These are phyloP conservation scores for Athene cunicularia DNA, from an alignment of 2,113 vertebrate genomes.

Conservation along the genomic window DNA sequence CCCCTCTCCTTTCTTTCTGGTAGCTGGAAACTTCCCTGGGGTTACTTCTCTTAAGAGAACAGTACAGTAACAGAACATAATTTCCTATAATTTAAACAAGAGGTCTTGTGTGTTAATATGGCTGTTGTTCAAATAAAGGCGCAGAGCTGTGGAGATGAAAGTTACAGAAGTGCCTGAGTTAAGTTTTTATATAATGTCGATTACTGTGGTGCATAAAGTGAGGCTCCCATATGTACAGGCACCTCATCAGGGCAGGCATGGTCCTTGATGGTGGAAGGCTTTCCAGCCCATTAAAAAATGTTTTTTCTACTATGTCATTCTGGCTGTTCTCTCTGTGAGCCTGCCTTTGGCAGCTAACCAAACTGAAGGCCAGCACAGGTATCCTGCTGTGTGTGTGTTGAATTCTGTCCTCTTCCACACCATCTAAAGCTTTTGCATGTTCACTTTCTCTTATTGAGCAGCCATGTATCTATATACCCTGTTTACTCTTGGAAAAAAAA, in stretches of 20 bases:
- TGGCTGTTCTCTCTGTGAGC: not conserved
- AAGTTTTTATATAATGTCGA: not conserved
- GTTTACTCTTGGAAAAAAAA: not conserved
- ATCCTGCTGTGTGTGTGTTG: not conserved
- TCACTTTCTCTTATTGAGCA: not conserved
- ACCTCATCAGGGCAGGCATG: not conserved
- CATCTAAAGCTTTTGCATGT: not conserved
- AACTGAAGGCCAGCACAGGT: not conserved
- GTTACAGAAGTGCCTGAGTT: not conserved
- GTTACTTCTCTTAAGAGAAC: conserved; percentile 2
- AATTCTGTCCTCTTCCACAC: not conserved
- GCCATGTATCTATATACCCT: not conserved
- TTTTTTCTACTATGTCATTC: conserved; percentile 40
- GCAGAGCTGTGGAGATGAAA: not conserved
- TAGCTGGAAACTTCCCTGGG: conserved; percentile 47
- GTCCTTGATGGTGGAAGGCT: not conserved
- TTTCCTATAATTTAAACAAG: conserved; percentile 27
- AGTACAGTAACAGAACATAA: not conserved
- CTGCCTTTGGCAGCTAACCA: conserved; percentile 8
- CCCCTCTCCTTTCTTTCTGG: not conserved
- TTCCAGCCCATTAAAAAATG: not conserved
- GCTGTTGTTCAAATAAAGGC: not conserved
- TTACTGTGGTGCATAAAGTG: not conserved
- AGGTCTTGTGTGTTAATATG: not conserved
- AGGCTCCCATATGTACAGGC: not conserved